These are phyloP conservation scores for Eupleurogrammus muticus DNA, from an alignment of 2,797 vertebrate species.

Conservation along the genomic window DNA sequence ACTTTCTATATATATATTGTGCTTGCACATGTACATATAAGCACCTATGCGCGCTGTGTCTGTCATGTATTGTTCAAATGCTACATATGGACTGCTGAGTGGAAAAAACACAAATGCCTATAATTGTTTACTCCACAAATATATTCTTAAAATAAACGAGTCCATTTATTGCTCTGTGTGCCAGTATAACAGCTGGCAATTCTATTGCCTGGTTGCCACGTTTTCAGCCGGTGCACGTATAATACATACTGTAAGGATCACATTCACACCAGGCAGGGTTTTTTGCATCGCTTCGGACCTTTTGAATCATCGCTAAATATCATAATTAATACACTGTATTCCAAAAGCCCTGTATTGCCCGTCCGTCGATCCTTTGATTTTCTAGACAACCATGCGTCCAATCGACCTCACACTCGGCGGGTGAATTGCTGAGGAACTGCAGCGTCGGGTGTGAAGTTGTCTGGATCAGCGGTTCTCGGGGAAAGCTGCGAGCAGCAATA, in stretches of 20 bases:
- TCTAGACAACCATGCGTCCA: too few species aligned
- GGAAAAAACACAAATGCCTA: not conserved
- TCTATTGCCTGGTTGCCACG: slow-evolving; percentile 18
- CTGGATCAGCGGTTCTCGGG: too few species aligned
- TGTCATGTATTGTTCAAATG: slow-evolving; percentile 12
- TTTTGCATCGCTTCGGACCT: not conserved
- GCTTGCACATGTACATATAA: slow-evolving; percentile 4
- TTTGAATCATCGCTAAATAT: not conserved
- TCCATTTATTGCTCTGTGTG: slow-evolving; percentile 14
- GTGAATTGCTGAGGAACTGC: too few species aligned
- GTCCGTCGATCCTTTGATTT: not conserved
- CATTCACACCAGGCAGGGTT: slow-evolving; percentile 6
- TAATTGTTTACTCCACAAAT: slow-evolving; percentile 20
- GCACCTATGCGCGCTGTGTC: slow-evolving; percentile 1
- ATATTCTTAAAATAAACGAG: slow-evolving; percentile 22
- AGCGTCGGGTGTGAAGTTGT: too few species aligned
- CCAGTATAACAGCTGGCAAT: slow-evolving; percentile 34
- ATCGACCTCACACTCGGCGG: too few species aligned
- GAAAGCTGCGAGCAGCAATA: too few species aligned
- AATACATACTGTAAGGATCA: not conserved
- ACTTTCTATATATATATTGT: slow-evolving; percentile 19
- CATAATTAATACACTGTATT: slow-evolving; percentile 28
- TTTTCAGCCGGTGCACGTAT: slow-evolving; percentile 1
- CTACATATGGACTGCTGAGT: not conserved
- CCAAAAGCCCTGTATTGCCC: slow-evolving; percentile 16